A percentile compares a stretch with the other conserved stretches of the same genome.
Conservation (phyloP, 2,113 vertebrate genomes). For the Percopsis transmontana region DNA sequence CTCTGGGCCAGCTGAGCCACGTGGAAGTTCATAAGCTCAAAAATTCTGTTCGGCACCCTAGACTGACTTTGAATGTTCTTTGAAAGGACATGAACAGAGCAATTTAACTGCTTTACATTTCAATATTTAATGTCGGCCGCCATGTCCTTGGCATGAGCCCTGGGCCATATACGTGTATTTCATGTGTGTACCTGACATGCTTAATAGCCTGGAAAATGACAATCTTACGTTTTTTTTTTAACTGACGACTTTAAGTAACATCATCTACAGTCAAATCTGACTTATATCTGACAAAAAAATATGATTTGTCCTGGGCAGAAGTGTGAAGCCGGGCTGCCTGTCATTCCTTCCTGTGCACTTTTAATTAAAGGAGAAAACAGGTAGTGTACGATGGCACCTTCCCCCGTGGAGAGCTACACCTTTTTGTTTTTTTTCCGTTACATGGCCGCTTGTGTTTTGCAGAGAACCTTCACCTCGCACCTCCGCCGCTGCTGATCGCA, state of each 20-base stretch:
- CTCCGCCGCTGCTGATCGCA: constrained; percentile 48
- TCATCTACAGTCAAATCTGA: constrained; percentile 7
- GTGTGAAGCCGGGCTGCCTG: constrained; percentile 30
- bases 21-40: not conserved
- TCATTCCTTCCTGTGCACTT: constrained; percentile 40
- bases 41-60: not conserved
- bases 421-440: constrained; percentile 57
- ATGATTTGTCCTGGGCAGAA: constrained; percentile 28
- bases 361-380: constrained; percentile 64
- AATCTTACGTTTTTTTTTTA: not conserved
- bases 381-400: constrained; percentile 33
- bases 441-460: constrained; percentile 48
- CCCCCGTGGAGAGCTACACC: constrained; percentile 32
- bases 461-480: constrained; percentile 47
- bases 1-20: not conserved
- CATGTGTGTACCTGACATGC: constrained; percentile 18
- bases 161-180: constrained; percentile 19
- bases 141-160: constrained; percentile 1
- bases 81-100: not conserved
- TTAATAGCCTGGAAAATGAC: constrained; percentile 28
- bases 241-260: not conserved
- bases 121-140: constrained; percentile 36
- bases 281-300: constrained; percentile 30
- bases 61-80: constrained; percentile 16
- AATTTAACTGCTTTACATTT: constrained; percentile 19